Conservation (phyloP, 2,797 vertebrate species). For the Sebastes matsubarae region DNA sequence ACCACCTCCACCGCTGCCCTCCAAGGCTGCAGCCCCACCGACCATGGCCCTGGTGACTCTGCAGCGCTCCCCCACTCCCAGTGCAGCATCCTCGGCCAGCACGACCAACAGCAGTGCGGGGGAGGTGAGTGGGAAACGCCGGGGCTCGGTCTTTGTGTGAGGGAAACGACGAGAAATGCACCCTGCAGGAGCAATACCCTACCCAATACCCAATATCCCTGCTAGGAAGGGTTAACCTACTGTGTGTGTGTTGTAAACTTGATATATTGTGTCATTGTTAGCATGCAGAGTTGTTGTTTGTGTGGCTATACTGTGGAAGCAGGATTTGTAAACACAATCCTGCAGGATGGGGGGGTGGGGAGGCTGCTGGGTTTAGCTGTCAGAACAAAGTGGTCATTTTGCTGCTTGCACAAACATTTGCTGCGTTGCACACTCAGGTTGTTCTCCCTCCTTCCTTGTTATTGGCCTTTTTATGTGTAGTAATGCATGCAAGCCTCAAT, state of each 20-base stretch:
- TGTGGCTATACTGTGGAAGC: conserved; percentile 38
- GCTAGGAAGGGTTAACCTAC: too few relatives aligned
- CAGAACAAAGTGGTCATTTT: conserved; percentile 72
- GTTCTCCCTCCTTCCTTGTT: conserved; percentile 16
- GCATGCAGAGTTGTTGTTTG: conserved; percentile 21
- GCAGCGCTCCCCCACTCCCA: conserved; percentile 95
- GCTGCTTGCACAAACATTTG: conserved; percentile 54
- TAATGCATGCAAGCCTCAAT: conserved; percentile 2
- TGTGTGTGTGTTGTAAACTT: conserved; percentile 13
- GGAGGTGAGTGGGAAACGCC: conserved; percentile 86
- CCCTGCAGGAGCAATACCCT: background rate
- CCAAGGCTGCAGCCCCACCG: conserved; percentile 57
- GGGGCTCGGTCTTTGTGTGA: conserved; percentile 52
- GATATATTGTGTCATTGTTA: conserved; percentile 17
- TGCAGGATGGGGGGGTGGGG: conserved; percentile 18
- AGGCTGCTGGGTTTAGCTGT: conserved; percentile 56
- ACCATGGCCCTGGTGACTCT: conserved; percentile 94
- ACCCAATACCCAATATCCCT: too few relatives aligned
- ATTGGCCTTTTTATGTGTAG: conserved; percentile 12
- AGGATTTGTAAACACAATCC: conserved; percentile 78
- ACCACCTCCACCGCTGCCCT: conserved; percentile 27
- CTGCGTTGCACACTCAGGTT: conserved; percentile 52
- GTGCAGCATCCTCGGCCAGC: conserved; percentile 88
- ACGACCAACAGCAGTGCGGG: conserved; percentile 86
- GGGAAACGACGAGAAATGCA: conserved; percentile 44